phyloP scores from a whole-genome alignment of 2,888 invertebrate species.

The Opisthograptis luteolata region DNA sequence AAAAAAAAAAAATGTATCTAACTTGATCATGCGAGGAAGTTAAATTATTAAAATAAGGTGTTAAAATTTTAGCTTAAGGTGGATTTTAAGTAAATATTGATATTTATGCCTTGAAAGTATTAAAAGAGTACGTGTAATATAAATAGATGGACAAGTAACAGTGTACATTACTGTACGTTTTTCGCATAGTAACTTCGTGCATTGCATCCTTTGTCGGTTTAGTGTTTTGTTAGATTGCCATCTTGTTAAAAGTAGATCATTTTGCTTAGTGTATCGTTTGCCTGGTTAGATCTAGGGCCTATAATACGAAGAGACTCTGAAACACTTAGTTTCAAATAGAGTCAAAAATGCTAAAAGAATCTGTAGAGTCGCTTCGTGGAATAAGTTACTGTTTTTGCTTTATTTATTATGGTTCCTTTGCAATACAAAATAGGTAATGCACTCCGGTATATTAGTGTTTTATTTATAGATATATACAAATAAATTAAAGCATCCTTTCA shows the following conservation, averaged over 20 bases:
- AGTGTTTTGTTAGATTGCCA: constrained; percentile 53
- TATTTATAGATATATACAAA: constrained; percentile 19
- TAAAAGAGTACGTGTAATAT: constrained; percentile 76
- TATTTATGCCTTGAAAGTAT: constrained; percentile 80
- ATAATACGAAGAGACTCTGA: no score
- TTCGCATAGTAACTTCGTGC: constrained; percentile 80
- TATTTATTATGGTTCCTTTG: constrained; percentile 34
- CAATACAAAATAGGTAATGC: constrained; percentile 40
- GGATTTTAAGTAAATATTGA: constrained; percentile 59
- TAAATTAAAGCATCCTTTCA: neutral
- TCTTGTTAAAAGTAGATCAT: constrained; percentile 47
- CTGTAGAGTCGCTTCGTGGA: no score
- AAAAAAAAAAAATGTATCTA: no score
- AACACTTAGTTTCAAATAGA: no score
- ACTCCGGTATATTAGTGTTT: constrained; percentile 51
- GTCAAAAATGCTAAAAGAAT: no score
- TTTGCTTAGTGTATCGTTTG: constrained; percentile 50
- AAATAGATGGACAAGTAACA: constrained; percentile 70
- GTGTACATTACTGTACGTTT: constrained; percentile 80
- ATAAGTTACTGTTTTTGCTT: no score
- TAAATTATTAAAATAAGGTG: constrained; percentile 55
- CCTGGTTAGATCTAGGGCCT: constrained; percentile 33
- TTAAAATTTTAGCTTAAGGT: constrained; percentile 70
- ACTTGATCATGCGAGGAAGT: constrained; percentile 40
- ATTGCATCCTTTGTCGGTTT: constrained; percentile 73